phyloP scores from a whole-genome alignment of 2,113 vertebrate genomes.

The Microcebus tavaratra region DNA sequence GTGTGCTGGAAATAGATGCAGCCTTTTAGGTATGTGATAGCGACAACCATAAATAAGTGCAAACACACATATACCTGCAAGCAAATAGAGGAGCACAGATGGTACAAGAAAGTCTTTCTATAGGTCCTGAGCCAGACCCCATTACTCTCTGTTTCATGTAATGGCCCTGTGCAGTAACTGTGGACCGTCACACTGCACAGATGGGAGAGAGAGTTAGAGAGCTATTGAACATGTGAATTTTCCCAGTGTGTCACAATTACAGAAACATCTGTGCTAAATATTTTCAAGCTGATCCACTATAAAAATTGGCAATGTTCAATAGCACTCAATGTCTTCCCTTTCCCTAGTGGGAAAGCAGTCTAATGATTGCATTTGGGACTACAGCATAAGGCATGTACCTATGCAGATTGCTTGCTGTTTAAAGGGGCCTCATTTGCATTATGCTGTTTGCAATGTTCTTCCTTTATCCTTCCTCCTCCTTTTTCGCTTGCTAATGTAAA shows the following conservation, averaged over 20 bases:
- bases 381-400: conserved; percentile 79
- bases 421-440: conserved; percentile 82
- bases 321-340: conserved; percentile 79
- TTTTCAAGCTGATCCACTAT: conserved; percentile 87
- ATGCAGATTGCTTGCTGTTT: conserved; percentile 80
- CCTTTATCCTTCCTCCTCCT: conserved; percentile 76
- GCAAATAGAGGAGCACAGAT: conserved; percentile 69
- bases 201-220: conserved; percentile 86
- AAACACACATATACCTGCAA: conserved; percentile 64
- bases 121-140: conserved; percentile 75
- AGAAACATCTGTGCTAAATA: conserved; percentile 90
- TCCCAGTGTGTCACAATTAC: conserved; percentile 88
- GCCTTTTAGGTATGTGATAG: background rate
- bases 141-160: conserved; percentile 73
- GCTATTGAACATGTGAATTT: conserved; percentile 86
- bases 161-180: conserved; percentile 72
- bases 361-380: conserved; percentile 80
- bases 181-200: conserved; percentile 82
- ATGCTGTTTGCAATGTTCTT: conserved; percentile 81
- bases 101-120: conserved; percentile 64
- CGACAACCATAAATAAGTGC: background rate
- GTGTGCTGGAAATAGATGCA: background rate
- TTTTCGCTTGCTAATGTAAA: conserved; percentile 77
- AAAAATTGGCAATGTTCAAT: conserved; percentile 88
- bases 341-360: conserved; percentile 77